Conservation (phyloP, 2,113 vertebrate species). For the Nothobranchius furzeri region DNA sequence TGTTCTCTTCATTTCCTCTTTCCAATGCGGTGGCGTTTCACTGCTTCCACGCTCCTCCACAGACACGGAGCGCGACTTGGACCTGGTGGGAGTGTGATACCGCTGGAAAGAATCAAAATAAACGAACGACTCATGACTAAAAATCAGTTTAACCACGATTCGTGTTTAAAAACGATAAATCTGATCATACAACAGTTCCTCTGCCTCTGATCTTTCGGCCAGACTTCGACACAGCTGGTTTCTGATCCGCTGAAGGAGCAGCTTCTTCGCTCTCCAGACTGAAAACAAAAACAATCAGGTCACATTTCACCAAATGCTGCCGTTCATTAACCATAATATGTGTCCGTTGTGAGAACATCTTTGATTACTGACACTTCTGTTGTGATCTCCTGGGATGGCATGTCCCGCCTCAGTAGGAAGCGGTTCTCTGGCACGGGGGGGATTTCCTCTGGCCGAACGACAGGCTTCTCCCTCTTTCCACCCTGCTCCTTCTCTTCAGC, state of each 20-base stretch:
- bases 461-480: constrained; percentile 90
- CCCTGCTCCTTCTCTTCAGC: constrained; percentile 78
- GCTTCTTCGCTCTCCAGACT: constrained; percentile 83
- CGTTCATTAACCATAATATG: neutral
- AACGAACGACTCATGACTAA: neutral
- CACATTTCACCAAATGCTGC: neutral
- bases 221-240: constrained; percentile 94
- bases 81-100: constrained; percentile 93
- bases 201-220: constrained; percentile 97
- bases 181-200: constrained; percentile 90
- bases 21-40: constrained; percentile 98
- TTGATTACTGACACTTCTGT: constrained; percentile 81
- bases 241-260: constrained; percentile 78
- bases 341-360: neutral
- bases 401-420: constrained; percentile 91
- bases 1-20: constrained; percentile 94
- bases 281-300: constrained; percentile 24
- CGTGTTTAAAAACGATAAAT: too few relatives aligned
- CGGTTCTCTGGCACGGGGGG: constrained; percentile 97
- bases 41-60: constrained; percentile 86
- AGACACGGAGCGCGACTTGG: constrained; percentile 90
- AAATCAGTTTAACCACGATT: too few relatives aligned
- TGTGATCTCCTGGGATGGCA: constrained; percentile 80
- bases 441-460: constrained; percentile 96
- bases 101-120: constrained; percentile 75